Evolutionary conservation across 2,797 vertebrate genomes (phyloP), one percentile per base, ranked within the genome.

Genomic region (Poecilia velifera): DNA sequence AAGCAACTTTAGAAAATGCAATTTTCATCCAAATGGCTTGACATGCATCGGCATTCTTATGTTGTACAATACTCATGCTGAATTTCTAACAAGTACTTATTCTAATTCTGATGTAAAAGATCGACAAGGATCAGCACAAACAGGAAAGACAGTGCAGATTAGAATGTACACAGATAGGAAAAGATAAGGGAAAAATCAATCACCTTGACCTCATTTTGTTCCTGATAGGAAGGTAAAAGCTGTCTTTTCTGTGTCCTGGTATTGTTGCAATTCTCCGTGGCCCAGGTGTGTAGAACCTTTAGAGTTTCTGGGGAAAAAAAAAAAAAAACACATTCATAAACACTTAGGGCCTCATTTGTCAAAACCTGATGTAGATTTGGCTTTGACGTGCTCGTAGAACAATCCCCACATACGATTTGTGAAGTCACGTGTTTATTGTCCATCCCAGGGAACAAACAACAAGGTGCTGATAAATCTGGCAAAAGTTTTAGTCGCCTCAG

Each of bases 171-270:
- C 6, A 49, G 76, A 82, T 0, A 76, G 5, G 41, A 74, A 76
- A 62, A 79, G 71, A 82, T 41, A 82, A 72, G n/a, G 7, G 22
- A 71, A 73, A 68, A 76, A 89, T 39, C 77, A 43, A 85, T 84
- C 57, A 78, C 20, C 57, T 68, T 39, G 76, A 80, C 83, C 83
- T 82, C 47, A 75, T 79, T 86, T 73, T 74, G 53, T 28, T 79
- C 25, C 78, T 46, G 51, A 77, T 28, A 0, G 18, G 55, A 77
- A 25, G 7, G 6, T 72, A 82, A 78, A 22, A 70, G 34, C 71
- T 71, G 55, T 74, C 28, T 85, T 68, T 73, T 45, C 71, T 66
- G 3, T 71, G 20, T 75, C 28, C 31, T 51, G 31, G 72, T 70
- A 45, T 7, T 83, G 74, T 4, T 72, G 62, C 66, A n/a, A 4